These are phyloP conservation scores for Formica exsecta DNA, from an alignment of 1,140 invertebrate species.

Conservation along the genomic window DNA sequence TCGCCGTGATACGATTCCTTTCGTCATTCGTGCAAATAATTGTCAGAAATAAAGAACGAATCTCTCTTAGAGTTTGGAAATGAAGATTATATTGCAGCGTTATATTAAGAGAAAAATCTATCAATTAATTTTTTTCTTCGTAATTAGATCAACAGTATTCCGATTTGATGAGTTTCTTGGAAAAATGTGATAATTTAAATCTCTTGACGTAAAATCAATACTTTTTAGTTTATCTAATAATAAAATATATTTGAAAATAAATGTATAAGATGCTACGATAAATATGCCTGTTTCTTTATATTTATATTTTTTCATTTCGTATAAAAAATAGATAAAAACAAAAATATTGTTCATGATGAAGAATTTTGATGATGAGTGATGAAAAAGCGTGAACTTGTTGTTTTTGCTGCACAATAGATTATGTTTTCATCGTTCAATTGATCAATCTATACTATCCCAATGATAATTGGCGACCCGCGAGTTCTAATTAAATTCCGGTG, in stretches of 20 bases:
- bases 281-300: neutral
- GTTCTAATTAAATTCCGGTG: constrained; percentile 37
- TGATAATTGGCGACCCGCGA: neutral
- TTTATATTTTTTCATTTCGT: neutral
- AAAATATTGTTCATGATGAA: neutral
- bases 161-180: neutral
- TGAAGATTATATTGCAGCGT: constrained; percentile 9
- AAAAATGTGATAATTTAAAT: constrained; percentile 2
- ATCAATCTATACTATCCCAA: neutral
- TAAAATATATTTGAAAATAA: neutral
- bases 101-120: constrained; percentile 15
- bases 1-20: constrained; percentile 35
- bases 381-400: neutral
- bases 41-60: constrained; percentile 36
- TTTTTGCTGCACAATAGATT: neutral
- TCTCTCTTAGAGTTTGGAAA: neutral
- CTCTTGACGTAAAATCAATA: neutral
- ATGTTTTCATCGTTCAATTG: constrained; percentile 5
- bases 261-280: neutral
- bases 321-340: neutral
- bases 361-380: neutral
- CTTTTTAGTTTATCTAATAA: constrained; percentile 1
- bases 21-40: constrained; percentile 35
- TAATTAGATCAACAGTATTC: constrained; percentile 27
- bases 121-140: neutral